Conservation (phyloP, 2,113 vertebrate species). For the Hemiscyllium ocellatum region DNA sequence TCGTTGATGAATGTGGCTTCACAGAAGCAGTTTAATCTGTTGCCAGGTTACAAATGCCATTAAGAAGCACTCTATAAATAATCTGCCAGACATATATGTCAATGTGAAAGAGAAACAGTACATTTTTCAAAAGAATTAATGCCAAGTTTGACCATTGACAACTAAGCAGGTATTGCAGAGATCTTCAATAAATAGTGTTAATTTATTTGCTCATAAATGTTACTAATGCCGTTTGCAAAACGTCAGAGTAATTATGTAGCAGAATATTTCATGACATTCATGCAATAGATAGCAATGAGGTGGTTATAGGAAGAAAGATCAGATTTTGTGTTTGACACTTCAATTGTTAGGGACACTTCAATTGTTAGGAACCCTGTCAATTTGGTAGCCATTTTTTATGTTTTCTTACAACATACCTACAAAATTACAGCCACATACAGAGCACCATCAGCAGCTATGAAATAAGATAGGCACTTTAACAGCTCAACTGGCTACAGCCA, state of each 20-base stretch:
- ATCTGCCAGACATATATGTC: neutral
- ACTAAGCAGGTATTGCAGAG: neutral
- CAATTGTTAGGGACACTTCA: neutral
- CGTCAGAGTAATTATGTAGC: neutral
- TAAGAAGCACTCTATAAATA: conserved; percentile 1
- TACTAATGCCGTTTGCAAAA: neutral
- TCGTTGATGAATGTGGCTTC: neutral
- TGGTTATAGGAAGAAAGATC: conserved; percentile 11
- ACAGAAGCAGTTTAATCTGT: conserved; percentile 19
- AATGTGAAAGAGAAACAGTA: conserved; percentile 13
- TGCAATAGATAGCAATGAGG: neutral
- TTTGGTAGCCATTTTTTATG: neutral
- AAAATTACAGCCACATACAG: neutral
- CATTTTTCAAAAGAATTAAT: neutral
- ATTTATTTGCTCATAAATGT: neutral
- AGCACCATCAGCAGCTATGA: neutral
- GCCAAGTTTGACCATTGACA: conserved; percentile 12
- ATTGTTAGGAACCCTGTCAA: neutral
- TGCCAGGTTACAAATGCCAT: conserved; percentile 20
- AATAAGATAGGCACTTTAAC: neutral
- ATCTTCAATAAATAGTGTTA: neutral
- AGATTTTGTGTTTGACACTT: neutral
- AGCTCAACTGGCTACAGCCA: neutral
- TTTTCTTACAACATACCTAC: neutral
- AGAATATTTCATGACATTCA: conserved; percentile 1